Conservation (phyloP, 2,797 vertebrate genomes). For the Anguilla pacifica region DNA sequence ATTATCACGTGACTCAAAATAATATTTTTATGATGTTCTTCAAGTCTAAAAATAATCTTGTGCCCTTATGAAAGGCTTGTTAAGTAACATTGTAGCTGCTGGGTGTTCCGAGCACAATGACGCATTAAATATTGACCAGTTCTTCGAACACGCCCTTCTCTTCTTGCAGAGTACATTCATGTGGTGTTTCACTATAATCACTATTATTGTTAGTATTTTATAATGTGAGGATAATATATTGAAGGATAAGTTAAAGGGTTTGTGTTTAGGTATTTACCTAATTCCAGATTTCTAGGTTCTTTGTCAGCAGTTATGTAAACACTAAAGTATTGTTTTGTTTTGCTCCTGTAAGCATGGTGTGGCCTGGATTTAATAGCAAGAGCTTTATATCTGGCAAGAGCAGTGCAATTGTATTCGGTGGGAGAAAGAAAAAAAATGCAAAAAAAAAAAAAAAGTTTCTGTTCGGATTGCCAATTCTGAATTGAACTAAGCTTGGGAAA, state of each 20-base stretch:
- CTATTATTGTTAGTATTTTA: background rate
- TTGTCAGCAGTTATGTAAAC: slow-evolving; percentile 37
- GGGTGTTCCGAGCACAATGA: background rate
- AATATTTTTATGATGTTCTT: background rate
- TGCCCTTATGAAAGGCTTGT: background rate
- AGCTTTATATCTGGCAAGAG: slow-evolving; percentile 35
- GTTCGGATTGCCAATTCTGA: background rate
- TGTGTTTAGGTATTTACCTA: background rate
- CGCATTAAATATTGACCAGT: background rate
- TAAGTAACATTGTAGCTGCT: background rate
- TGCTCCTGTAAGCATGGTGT: slow-evolving; percentile 35
- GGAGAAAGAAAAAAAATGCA: slow-evolving; percentile 13
- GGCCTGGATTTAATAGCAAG: slow-evolving; percentile 37
- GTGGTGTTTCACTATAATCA: background rate
- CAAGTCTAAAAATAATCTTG: background rate
- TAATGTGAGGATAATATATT: background rate
- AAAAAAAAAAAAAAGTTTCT: background rate
- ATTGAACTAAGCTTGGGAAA: background rate
- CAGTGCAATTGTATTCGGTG: slow-evolving; percentile 18
- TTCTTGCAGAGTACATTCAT: background rate
- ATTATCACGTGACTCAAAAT: background rate
- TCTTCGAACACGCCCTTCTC: background rate
- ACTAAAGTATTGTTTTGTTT: slow-evolving; percentile 28
- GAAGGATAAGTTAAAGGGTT: background rate
- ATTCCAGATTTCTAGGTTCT: background rate